Percentiles rank a stretch among this genome's conserved stretches.
These are phyloP conservation scores for Lepas anatifera DNA, from an alignment of 2,888 invertebrate genomes.

Conservation along the genomic window DNA sequence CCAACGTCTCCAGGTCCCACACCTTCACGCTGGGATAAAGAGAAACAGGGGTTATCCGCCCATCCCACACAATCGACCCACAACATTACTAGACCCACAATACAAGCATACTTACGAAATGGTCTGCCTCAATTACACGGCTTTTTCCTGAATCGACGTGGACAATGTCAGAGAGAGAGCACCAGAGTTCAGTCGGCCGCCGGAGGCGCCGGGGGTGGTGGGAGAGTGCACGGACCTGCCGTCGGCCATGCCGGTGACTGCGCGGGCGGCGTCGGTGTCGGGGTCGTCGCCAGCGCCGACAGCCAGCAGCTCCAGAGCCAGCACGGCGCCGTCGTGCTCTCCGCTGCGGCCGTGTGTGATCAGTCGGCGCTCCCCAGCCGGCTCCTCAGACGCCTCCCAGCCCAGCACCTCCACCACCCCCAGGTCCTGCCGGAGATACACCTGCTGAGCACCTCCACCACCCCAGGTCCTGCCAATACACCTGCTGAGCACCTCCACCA, in stretches of 20 bases:
- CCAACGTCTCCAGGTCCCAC: constrained; percentile 41
- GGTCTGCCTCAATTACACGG: too few relatives aligned
- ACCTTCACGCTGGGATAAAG: constrained; percentile 42
- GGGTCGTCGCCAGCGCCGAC: not conserved
- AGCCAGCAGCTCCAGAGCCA: not conserved
- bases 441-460: too few relatives aligned
- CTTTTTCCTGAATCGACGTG: too few relatives aligned
- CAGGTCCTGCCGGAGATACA: not conserved
- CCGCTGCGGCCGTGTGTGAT: not conserved
- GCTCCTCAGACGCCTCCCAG: not conserved
- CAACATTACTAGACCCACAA: too few relatives aligned
- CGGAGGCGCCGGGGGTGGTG: too few relatives aligned
- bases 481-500: too few relatives aligned
- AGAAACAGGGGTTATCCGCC: too few relatives aligned
- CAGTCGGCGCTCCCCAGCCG: not conserved
- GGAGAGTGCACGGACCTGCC: not conserved
- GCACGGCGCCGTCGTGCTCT: not conserved
- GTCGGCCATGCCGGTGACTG: not conserved
- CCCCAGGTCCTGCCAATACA: too few relatives aligned
- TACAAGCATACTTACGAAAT: too few relatives aligned
- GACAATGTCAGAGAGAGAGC: too few relatives aligned
- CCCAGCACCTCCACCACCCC: not conserved
- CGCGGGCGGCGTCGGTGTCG: not conserved
- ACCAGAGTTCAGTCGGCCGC: too few relatives aligned
- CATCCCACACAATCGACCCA: too few relatives aligned